Percentiles rank a stretch among this genome's conserved stretches.
phyloP scores from a whole-genome alignment of 1,140 invertebrate genomes.

The Neuroterus valhalla region DNA sequence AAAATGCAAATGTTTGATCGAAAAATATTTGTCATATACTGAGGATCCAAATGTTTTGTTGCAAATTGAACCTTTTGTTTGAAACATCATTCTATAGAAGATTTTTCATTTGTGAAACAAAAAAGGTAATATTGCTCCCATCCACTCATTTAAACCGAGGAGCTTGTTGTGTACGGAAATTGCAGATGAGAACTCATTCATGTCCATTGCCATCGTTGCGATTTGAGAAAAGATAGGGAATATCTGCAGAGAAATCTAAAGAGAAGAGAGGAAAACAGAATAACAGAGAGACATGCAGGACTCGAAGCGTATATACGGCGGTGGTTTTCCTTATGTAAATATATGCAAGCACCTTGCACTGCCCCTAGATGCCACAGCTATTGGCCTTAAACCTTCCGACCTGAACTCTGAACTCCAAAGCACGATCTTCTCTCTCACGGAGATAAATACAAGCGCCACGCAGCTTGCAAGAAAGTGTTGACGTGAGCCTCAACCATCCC shows the following conservation, averaged over 20 bases:
- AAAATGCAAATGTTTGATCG: too few species aligned
- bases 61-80: too few species aligned
- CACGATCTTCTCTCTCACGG: neutral
- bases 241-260: neutral
- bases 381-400: slow-evolving; percentile 62
- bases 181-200: too few species aligned
- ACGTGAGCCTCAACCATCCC: neutral
- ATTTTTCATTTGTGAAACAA: too few species aligned
- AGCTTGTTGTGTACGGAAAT: too few species aligned
- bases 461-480: neutral
- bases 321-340: slow-evolving; percentile 57
- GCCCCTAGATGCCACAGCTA: slow-evolving; percentile 52
- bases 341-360: slow-evolving; percentile 58
- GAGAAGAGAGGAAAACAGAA: slow-evolving; percentile 34
- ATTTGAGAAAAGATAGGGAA: neutral
- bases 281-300: slow-evolving; percentile 43
- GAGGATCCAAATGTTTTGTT: too few species aligned
- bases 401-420: slow-evolving; percentile 46
- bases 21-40: too few species aligned
- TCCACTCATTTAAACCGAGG: too few species aligned
- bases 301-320: slow-evolving; percentile 40
- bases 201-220: too few species aligned
- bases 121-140: too few species aligned
- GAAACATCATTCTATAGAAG: too few species aligned
- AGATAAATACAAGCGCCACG: neutral